phyloP scores from a whole-genome alignment of 2,113 vertebrate species.

The Corythornis cristatus region DNA sequence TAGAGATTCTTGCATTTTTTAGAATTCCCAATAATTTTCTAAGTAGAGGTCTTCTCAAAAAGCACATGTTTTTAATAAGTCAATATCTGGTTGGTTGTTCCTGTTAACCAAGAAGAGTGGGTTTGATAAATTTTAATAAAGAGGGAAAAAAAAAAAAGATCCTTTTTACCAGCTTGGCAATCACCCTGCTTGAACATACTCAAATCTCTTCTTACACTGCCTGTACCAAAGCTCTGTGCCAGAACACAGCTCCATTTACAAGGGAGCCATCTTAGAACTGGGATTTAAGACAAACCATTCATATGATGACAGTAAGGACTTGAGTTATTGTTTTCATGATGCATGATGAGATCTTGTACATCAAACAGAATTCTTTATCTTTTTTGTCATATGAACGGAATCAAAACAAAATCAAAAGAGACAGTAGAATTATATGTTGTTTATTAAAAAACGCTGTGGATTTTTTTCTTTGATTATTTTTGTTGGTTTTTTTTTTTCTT shows the following conservation, averaged over 20 bases:
- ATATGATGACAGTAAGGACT: background rate
- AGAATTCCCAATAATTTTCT: background rate
- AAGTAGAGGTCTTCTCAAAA: background rate
- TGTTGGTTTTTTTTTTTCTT: background rate
- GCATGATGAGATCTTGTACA: background rate
- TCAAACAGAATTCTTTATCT: background rate
- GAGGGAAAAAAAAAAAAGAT: background rate
- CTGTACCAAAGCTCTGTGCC: background rate
- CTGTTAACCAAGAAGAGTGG: background rate
- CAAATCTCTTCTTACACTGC: background rate
- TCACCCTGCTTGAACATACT: background rate
- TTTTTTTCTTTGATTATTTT: background rate
- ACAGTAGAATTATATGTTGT: background rate
- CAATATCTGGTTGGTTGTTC: background rate
- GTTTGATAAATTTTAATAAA: background rate
- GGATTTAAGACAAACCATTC: background rate
- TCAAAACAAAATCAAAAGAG: constrained; percentile 13
- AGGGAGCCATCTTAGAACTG: background rate
- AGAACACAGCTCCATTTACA: background rate
- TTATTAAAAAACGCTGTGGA: background rate
- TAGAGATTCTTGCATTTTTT: background rate
- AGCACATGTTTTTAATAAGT: background rate
- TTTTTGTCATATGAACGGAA: background rate
- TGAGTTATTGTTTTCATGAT: constrained; percentile 7
- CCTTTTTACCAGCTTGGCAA: background rate